Conservation (phyloP, 2,888 invertebrate genomes). For the Sericinus montela region DNA sequence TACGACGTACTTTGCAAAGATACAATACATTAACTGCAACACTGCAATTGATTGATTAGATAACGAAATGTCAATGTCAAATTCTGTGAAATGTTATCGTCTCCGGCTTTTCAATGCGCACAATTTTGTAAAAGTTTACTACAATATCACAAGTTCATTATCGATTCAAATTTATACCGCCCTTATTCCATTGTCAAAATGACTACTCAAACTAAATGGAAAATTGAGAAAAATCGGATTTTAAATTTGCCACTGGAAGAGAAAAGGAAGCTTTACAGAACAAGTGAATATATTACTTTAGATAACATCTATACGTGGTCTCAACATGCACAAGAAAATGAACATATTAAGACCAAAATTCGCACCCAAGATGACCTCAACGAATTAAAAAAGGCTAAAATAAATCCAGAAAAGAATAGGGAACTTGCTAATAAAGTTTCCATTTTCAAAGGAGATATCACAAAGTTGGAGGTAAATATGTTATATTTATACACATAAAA, state of each 20-base stretch:
- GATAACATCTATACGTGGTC: slow-evolving; percentile 79
- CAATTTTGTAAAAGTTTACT: too few relatives aligned
- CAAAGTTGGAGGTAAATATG: slow-evolving; percentile 82
- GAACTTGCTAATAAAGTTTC: slow-evolving; percentile 80
- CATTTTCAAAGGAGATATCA: slow-evolving; percentile 89
- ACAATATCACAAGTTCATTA: slow-evolving; percentile 16
- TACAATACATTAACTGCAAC: too few relatives aligned
- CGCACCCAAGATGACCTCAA: too few relatives aligned
- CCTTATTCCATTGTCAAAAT: slow-evolving; percentile 49
- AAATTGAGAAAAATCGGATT: slow-evolving; percentile 72
- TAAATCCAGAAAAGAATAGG: slow-evolving; percentile 55
- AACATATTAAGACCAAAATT: slow-evolving; percentile 53
- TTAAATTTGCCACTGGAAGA: slow-evolving; percentile 71
- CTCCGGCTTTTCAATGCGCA: slow-evolving; percentile 23
- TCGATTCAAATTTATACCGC: slow-evolving; percentile 21
- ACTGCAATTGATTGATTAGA: too few relatives aligned
- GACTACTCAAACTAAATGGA: slow-evolving; percentile 61
- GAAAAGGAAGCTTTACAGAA: slow-evolving; percentile 73
- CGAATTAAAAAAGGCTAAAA: too few relatives aligned
- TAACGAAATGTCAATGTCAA: neutral
- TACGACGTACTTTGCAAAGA: too few relatives aligned
- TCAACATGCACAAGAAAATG: slow-evolving; percentile 60
- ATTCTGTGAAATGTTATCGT: slow-evolving; percentile 29
- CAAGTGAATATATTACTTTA: too few relatives aligned
- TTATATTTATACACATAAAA: too few relatives aligned